Base-by-base conservation (phyloP, 2,113 vertebrate genomes). In the Centropus bengalensis region DNA sequence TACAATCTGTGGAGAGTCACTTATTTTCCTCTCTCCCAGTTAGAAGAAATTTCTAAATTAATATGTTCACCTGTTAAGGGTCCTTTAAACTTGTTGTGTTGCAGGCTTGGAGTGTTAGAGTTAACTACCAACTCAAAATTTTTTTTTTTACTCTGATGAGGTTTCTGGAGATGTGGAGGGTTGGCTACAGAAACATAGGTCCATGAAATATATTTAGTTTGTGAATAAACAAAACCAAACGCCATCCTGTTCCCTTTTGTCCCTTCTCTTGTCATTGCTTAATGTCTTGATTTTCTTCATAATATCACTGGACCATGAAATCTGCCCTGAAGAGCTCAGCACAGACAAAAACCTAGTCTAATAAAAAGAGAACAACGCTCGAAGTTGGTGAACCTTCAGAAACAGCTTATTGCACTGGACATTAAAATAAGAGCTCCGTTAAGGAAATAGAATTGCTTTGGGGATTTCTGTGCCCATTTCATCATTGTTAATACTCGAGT, bases 371-470 rank as follows among this genome's bases (percentile, higher is more conserved):
- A 82, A n/a, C 21, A 67, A 52, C 22, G 6, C 0, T 86, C 14
- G 38, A 20, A 86, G 52, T 22, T 88, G 70, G 40, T 89, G 45
- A 89, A 51, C 54, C 77, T 89, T 86, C 27, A 93, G 81, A 79
- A 94, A 68, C 36, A 67, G 21, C 27, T 91, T 21, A 47, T 71
- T 80, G 56, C 69, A 90, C 52, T 17, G 64, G 64, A 74, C n/a
- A 44, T 55, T 79, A 66, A 87, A 81, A 27, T 27, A 24, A 94
- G 52, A 80, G 17, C 55, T 69, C n/a, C 71, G 0, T 79, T 79
- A 58, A 89, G 71, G 81, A 66, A 88, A 67, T 17, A 83, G 40
- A 94, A 88, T 78, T n/a, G 83, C 76, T 94, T 74, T 86, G 90
- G 80, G 86, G 67, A 40, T 88, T 92, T 90, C 76, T 68, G 68